Conservation (phyloP, 2,888 invertebrate genomes). For the Drosophila mercatorum region DNA sequence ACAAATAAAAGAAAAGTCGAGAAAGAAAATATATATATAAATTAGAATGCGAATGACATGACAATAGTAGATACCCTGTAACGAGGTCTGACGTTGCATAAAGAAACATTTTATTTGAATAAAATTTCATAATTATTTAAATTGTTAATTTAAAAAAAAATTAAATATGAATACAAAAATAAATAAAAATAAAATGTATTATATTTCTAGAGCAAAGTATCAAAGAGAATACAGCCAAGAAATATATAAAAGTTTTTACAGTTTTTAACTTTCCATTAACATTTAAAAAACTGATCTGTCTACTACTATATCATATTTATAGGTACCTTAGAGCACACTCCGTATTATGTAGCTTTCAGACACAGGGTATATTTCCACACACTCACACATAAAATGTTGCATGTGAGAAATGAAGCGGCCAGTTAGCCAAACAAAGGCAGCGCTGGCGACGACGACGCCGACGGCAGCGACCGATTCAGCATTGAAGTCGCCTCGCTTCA, state of each 20-base stretch:
- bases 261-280: background rate
- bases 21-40: background rate
- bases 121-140: background rate
- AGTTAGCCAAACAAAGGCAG: slow-evolving; percentile 50
- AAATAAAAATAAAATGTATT: too few species aligned
- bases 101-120: background rate
- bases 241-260: too few species aligned
- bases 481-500: slow-evolving; percentile 46
- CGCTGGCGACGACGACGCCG: slow-evolving; percentile 14
- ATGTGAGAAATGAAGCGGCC: slow-evolving; percentile 44
- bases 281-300: too few species aligned
- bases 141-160: background rate
- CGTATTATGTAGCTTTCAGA: background rate
- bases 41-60: slow-evolving; percentile 7
- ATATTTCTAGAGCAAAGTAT: too few species aligned
- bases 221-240: too few species aligned
- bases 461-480: slow-evolving; percentile 39
- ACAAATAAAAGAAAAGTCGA: slow-evolving; percentile 23
- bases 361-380: slow-evolving; percentile 20
- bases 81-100: background rate
- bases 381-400: slow-evolving; percentile 34
- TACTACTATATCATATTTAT: too few species aligned
- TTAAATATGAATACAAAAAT: too few species aligned
- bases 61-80: slow-evolving; percentile 7
- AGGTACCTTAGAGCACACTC: background rate